Percentiles rank a stretch among this genome's conserved stretches.
These are phyloP conservation scores for Heteronetta atricapilla DNA, from an alignment of 2,113 vertebrate species.

Conservation along the genomic window DNA sequence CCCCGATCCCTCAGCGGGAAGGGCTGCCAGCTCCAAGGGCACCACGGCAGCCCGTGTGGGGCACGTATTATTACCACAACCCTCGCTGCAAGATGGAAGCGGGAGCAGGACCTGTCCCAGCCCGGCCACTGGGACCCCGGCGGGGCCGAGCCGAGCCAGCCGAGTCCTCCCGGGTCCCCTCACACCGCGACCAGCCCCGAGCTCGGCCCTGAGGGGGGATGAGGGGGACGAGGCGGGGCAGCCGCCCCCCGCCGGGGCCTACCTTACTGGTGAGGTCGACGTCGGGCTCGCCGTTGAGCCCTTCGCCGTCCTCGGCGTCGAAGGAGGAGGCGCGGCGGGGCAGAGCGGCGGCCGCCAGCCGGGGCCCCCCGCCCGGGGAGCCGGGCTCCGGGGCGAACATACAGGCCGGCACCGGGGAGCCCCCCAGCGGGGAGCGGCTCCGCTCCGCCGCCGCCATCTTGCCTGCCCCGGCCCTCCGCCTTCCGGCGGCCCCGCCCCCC, in stretches of 20 bases:
- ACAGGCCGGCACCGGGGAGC: conserved; percentile 87
- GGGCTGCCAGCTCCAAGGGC: neutral
- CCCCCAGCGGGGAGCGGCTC: conserved; percentile 79
- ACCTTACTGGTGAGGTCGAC: conserved; percentile 94
- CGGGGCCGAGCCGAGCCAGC: conserved; percentile 71
- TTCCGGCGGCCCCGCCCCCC: neutral
- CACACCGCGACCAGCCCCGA: no score
- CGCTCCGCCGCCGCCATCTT: conserved; percentile 81
- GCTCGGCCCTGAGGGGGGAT: no score
- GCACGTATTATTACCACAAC: neutral
- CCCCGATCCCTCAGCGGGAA: neutral
- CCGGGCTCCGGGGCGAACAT: conserved; percentile 90
- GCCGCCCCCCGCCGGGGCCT: conserved; percentile 67
- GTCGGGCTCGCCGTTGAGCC: conserved; percentile 86
- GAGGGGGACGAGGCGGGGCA: no score
- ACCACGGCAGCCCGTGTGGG: no score
- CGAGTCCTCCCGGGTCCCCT: neutral
- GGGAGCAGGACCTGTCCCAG: neutral
- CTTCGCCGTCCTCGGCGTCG: conserved; percentile 76
- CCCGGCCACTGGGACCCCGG: conserved; percentile 31
- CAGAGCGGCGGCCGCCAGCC: conserved; percentile 81
- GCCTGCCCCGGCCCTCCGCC: neutral
- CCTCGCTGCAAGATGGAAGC: neutral
- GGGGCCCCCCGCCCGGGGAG: conserved; percentile 61
- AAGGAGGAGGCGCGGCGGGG: conserved; percentile 73